Base-by-base conservation (phyloP, 2,888 invertebrate species). In the Dynastes tityus region DNA sequence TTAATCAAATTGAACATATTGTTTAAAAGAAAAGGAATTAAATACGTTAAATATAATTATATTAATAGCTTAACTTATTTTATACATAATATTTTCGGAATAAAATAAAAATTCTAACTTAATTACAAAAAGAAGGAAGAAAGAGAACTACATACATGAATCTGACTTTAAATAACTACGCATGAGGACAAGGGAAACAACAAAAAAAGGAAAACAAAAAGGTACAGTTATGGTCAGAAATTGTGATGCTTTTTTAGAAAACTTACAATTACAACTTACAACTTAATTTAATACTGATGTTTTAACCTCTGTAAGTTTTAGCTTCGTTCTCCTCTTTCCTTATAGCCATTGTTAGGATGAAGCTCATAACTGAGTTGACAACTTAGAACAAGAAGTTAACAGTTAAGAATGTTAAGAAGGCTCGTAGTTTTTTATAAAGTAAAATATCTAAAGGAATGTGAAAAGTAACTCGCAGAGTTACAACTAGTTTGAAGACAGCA, bases 311-410 rank as follows among this genome's bases (percentile, higher is more conserved):
- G 29, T 80, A 80, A 6, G 70, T 63, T 1, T 75, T 58, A 8
- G 70, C 45, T 70, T 76, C 78, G 29, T 80, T 74, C 32, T 79
- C 76, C 89, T 95, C 95, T 86, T 94, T 95, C 85, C 92, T 93
- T 40, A 95, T 90, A 1, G 95, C 95, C 87, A 94, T 93, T 9
- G 94, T 91, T 13, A 96, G 90, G 11, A 95, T 90, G 63, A 94
- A 84, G 1, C 94, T 92, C 89, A 95, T 91, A 0, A 94, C 94
- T 5, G 91, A 92, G 84, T 95, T 93, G 76, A 95, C 88, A 3
- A 94, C 91, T 94, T 94, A 89, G 29, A 89, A 88, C 80, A 82
- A 83, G 82, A 85, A 45, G 79, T 16, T 5, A 53, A 53, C n/a
- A 53, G 2, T 45, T 45, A 45, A 6, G 2, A 0, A 6, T 37